Conservation (phyloP, 2,113 vertebrate species). For the Asarcornis scutulata region DNA sequence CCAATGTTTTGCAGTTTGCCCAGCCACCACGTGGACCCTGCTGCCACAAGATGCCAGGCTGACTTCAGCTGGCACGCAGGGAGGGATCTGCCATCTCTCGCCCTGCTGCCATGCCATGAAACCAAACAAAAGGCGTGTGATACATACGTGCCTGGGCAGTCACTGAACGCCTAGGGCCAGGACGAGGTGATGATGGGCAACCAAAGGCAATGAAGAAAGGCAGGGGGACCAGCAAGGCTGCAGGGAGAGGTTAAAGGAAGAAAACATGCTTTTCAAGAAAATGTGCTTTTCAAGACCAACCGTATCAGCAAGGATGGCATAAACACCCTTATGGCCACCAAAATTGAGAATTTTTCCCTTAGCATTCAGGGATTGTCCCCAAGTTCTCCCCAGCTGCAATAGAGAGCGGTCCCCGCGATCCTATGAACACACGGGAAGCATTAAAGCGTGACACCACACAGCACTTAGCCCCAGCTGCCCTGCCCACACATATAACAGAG, state of each 20-base stretch:
- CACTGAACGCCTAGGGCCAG: background rate
- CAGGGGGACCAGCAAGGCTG: background rate
- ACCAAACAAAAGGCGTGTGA: background rate
- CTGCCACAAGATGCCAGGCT: background rate
- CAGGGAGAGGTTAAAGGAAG: background rate
- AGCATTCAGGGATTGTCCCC: background rate
- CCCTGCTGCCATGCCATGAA: rapidly evolving
- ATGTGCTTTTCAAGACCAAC: background rate
- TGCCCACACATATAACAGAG: background rate
- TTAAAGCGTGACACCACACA: background rate
- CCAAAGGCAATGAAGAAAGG: background rate
- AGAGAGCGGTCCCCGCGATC: background rate
- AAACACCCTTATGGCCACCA: background rate
- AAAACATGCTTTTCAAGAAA: background rate
- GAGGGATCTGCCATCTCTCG: background rate
- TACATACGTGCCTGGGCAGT: background rate
- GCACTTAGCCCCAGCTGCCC: background rate
- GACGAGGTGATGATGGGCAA: background rate
- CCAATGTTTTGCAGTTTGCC: background rate
- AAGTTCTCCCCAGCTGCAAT: background rate
- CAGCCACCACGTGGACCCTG: background rate
- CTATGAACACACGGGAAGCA: background rate
- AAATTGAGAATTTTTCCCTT: background rate
- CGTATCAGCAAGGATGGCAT: background rate
- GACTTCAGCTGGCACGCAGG: background rate